Evolutionary conservation across 2,113 vertebrate species (phyloP).

Genomic region (Myotis brandtii): DNA sequence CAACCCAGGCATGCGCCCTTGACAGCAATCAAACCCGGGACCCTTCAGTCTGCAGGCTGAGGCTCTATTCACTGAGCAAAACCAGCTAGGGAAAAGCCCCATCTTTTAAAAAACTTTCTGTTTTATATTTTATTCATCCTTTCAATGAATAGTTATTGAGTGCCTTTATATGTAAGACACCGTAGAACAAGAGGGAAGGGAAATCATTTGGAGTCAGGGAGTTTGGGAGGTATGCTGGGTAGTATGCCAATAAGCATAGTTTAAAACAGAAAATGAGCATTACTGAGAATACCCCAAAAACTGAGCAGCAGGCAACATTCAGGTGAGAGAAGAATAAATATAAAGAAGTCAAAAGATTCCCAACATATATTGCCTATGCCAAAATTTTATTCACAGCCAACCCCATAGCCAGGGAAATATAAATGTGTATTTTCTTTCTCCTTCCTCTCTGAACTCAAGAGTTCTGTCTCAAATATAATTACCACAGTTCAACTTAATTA

Average conservation of each 20-base stretch:
- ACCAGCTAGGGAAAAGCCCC: background rate
- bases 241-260: background rate
- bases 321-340: background rate
- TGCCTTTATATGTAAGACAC: background rate
- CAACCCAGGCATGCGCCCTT: no score
- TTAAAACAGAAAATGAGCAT: background rate
- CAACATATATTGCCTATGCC: background rate
- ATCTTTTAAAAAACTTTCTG: background rate
- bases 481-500: conserved; percentile 57
- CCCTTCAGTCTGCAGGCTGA: no score
- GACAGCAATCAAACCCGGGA: no score
- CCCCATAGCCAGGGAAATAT: background rate
- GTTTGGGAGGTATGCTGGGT: background rate
- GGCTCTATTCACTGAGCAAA: no score
- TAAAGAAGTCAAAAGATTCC: background rate
- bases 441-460: background rate
- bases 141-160: background rate
- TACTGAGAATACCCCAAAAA: background rate
- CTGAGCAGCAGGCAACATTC: background rate
- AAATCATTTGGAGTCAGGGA: background rate
- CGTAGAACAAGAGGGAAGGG: background rate
- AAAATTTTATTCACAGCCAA: background rate
- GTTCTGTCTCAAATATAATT: conserved; percentile 3
- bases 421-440: background rate
- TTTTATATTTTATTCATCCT: background rate